Conservation (phyloP, 2,888 invertebrate genomes). For the Diadegma fenestrale region DNA sequence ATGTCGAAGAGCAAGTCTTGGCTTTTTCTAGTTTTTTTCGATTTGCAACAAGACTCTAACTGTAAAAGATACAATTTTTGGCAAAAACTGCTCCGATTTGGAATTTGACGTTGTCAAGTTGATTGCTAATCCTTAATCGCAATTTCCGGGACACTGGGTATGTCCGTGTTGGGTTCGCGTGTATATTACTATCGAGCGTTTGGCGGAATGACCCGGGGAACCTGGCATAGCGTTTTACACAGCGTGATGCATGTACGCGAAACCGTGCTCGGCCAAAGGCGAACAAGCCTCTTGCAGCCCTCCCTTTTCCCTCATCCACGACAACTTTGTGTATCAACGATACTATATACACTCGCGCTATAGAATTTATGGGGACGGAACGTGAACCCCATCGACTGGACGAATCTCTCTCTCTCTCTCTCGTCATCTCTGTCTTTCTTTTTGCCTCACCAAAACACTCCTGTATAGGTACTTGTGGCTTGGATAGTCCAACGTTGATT, state of each 20-base stretch:
- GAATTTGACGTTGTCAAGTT: background rate
- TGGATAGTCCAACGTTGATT: slow-evolving; percentile 12
- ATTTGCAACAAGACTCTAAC: too few relatives aligned
- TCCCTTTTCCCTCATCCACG: slow-evolving; percentile 30
- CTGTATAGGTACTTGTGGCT: background rate
- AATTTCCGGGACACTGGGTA: slow-evolving; percentile 8
- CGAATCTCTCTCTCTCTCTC: slow-evolving; percentile 26
- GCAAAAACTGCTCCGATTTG: background rate
- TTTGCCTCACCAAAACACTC: slow-evolving; percentile 14
- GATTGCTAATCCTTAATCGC: background rate
- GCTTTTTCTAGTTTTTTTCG: too few relatives aligned
- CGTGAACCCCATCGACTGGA: slow-evolving; percentile 32
- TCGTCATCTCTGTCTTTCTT: slow-evolving; percentile 34
- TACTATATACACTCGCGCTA: slow-evolving; percentile 36
- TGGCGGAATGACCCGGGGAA: slow-evolving; percentile 61
- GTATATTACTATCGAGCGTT: slow-evolving; percentile 56
- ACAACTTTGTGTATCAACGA: slow-evolving; percentile 57
- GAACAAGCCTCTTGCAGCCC: slow-evolving; percentile 33
- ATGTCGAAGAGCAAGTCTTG: too few relatives aligned
- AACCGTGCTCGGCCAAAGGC: slow-evolving; percentile 41
- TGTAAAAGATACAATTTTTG: background rate
- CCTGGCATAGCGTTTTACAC: slow-evolving; percentile 56
- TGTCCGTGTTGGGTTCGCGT: slow-evolving; percentile 8
- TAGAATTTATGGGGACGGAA: slow-evolving; percentile 44
- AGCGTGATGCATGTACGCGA: slow-evolving; percentile 49